Evolutionary conservation across 2,113 vertebrate species (phyloP).

Genomic region (Paralichthys olivaceus): DNA sequence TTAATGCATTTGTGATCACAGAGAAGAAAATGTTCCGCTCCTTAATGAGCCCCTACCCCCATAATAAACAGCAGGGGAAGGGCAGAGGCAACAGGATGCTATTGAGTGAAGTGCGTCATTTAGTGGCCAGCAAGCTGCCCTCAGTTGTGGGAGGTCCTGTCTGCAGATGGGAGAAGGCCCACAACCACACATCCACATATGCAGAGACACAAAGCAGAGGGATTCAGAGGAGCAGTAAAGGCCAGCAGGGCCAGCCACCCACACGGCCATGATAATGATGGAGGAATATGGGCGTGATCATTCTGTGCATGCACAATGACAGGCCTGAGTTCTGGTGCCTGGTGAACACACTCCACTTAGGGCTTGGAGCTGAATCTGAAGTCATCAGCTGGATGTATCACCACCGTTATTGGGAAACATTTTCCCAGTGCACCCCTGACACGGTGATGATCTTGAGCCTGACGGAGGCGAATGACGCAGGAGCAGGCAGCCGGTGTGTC

Average conservation of each 20-base stretch:
- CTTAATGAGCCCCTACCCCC: slow-evolving; percentile 11
- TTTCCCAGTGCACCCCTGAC: not conserved
- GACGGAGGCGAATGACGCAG: not conserved
- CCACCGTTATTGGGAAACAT: not conserved
- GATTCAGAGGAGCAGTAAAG: slow-evolving; percentile 22
- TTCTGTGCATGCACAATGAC: slow-evolving; percentile 1
- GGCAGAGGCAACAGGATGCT: slow-evolving; percentile 41
- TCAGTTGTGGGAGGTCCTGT: slow-evolving; percentile 55
- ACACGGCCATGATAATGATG: slow-evolving; percentile 32
- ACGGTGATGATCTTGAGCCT: not conserved
- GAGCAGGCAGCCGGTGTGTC: not conserved
- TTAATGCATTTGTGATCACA: slow-evolving; percentile 5
- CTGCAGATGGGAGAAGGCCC: slow-evolving; percentile 34
- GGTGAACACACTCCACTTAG: not conserved
- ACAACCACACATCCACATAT: slow-evolving; percentile 27
- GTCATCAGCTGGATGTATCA: not conserved
- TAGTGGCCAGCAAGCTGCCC: slow-evolving; percentile 27
- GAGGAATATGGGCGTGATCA: slow-evolving; percentile 13
- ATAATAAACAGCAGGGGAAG: slow-evolving; percentile 43
- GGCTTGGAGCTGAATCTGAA: not conserved
- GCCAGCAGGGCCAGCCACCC: slow-evolving; percentile 43
- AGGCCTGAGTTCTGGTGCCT: not conserved
- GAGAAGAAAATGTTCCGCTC: slow-evolving; percentile 10
- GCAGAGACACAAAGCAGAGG: slow-evolving; percentile 19
- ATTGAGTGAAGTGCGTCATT: slow-evolving; percentile 55